A percentile compares a stretch with the other conserved stretches of the same genome.
phyloP scores from a whole-genome alignment of 2,113 vertebrate genomes.

The Pomatorhinus ruficollis region DNA sequence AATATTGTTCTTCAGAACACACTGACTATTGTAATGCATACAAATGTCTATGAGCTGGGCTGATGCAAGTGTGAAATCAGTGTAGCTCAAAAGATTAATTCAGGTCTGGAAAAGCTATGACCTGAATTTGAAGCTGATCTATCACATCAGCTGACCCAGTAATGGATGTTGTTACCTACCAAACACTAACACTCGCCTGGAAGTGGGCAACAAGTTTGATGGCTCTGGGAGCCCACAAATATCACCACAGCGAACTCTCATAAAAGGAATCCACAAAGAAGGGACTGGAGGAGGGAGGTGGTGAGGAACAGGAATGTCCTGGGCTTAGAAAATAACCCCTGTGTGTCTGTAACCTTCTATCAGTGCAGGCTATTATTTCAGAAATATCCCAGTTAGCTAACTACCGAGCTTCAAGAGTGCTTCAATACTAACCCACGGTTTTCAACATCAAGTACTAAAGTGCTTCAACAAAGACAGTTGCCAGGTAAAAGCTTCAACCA shows the following conservation, averaged over 20 bases:
- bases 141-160: background rate
- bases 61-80: background rate
- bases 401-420: background rate
- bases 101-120: background rate
- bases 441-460: background rate
- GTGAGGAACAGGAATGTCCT: background rate
- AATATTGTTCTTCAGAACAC: background rate
- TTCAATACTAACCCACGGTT: background rate
- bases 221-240: background rate
- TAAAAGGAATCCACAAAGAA: background rate
- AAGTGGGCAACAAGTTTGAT: background rate
- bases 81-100: background rate
- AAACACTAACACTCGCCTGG: rapidly evolving
- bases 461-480: background rate
- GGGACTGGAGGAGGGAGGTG: background rate
- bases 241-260: background rate
- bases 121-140: background rate
- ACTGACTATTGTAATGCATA: background rate
- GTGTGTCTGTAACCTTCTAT: background rate
- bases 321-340: background rate
- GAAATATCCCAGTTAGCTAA: background rate
- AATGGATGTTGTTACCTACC: background rate
- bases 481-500: background rate
- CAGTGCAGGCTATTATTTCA: background rate
- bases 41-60: background rate